A percentile compares a stretch with the other conserved stretches of the same genome.
Conservation (phyloP, 1,140 invertebrate species). For the Zaprionus ghesquierei region DNA sequence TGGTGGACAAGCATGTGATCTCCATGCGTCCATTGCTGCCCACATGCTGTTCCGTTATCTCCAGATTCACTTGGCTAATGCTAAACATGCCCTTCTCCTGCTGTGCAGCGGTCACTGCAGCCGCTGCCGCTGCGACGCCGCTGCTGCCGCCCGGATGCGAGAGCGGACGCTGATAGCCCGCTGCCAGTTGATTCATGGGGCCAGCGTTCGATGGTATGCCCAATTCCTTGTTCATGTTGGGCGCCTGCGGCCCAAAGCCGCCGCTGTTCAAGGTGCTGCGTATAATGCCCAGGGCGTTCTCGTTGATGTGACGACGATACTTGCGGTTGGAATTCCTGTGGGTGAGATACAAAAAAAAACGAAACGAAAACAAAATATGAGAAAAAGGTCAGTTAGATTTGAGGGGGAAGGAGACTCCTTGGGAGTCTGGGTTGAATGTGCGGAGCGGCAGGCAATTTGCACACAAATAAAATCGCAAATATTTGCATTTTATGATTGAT, state of each 20-base stretch:
- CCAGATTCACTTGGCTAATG: slow-evolving; percentile 83
- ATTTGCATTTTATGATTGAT: slow-evolving; percentile 81
- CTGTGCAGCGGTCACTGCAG: slow-evolving; percentile 74
- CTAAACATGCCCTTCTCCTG: slow-evolving; percentile 81
- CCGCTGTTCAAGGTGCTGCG: slow-evolving; percentile 74
- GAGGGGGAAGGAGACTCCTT: background rate
- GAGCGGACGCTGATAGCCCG: slow-evolving; percentile 76
- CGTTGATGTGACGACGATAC: slow-evolving; percentile 78
- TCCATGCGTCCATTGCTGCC: slow-evolving; percentile 87
- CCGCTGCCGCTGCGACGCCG: slow-evolving; percentile 74
- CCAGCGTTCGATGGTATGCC: slow-evolving; percentile 76
- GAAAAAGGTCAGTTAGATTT: background rate
- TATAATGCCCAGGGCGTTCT: slow-evolving; percentile 74
- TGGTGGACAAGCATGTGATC: slow-evolving; percentile 88
- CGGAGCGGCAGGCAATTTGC: slow-evolving; percentile 49
- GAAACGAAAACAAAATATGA: background rate
- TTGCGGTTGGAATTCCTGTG: slow-evolving; percentile 76
- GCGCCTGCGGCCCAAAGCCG: slow-evolving; percentile 77
- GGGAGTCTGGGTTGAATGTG: slow-evolving; percentile 37
- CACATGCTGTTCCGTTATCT: slow-evolving; percentile 86
- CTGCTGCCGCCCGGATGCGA: slow-evolving; percentile 78
- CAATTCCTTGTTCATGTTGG: slow-evolving; percentile 76
- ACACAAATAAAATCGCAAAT: slow-evolving; percentile 77
- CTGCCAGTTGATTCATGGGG: slow-evolving; percentile 76
- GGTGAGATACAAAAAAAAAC: slow-evolving; percentile 8